Evolutionary conservation across 2,888 invertebrate genomes (phyloP).

Genomic region (Melinaea marsaeus): DNA sequence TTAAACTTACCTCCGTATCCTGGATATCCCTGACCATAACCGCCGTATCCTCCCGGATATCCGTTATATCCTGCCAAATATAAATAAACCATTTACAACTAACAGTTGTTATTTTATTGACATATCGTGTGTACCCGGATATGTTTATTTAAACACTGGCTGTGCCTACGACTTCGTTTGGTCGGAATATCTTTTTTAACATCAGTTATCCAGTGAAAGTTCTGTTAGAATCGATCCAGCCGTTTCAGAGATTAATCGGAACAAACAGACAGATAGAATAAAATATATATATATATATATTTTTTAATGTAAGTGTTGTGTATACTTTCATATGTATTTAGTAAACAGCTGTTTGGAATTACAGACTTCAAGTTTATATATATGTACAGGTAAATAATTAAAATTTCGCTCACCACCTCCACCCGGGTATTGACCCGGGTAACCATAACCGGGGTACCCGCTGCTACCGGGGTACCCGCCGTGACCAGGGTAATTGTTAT

Average conservation of each 20-base stretch:
- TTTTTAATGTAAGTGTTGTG: not conserved
- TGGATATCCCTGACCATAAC: conserved; percentile 25
- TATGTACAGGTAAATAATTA: not conserved
- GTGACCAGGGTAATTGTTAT: conserved; percentile 31
- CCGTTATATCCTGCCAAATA: conserved; percentile 29
- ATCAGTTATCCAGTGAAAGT: no score
- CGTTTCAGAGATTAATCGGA: no score
- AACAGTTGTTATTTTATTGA: not conserved
- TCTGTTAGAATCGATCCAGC: no score
- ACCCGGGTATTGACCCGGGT: conserved; percentile 38
- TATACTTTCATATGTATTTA: not conserved
- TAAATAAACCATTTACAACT: conserved; percentile 6
- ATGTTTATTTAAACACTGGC: no score
- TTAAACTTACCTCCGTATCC: conserved; percentile 32
- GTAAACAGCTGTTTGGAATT: no score
- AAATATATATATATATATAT: no score
- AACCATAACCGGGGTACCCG: conserved; percentile 32
- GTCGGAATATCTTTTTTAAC: no score
- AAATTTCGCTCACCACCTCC: conserved; percentile 15
- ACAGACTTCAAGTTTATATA: no score
- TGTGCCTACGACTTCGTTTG: no score
- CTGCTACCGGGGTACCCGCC: conserved; percentile 40
- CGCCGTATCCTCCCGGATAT: conserved; percentile 30
- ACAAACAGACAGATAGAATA: not conserved
- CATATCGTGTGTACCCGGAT: not conserved